Conservation (phyloP, 2,888 invertebrate genomes). For the Cosmia trapezina region DNA sequence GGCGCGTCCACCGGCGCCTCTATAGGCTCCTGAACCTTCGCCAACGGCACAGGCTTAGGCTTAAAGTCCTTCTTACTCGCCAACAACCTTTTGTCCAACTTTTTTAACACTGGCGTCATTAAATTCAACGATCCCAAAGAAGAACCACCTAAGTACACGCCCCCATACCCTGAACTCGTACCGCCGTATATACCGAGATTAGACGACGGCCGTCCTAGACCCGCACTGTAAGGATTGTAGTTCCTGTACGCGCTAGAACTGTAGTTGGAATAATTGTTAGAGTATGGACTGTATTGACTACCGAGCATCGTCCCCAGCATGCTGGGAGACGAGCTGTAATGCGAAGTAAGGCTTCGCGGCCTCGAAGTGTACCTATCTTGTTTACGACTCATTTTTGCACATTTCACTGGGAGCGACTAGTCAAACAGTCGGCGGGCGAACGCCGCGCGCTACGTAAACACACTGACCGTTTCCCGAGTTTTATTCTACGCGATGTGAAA, state of each 20-base stretch:
- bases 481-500: constrained; percentile 81
- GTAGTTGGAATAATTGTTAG: constrained; percentile 82
- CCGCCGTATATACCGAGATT: constrained; percentile 91
- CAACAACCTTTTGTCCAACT: constrained; percentile 86
- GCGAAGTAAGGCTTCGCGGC: constrained; percentile 83
- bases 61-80: constrained; percentile 89
- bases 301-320: constrained; percentile 84
- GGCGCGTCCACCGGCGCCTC: constrained; percentile 53
- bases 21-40: constrained; percentile 74
- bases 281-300: constrained; percentile 83
- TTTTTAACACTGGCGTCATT: constrained; percentile 89
- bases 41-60: constrained; percentile 83
- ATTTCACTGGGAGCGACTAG: constrained; percentile 72
- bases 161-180: constrained; percentile 92
- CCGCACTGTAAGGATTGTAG: constrained; percentile 86
- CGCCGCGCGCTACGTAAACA: constrained; percentile 81
- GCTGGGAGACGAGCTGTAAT: constrained; percentile 87
- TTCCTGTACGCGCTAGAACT: constrained; percentile 84
- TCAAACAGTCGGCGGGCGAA: constrained; percentile 72
- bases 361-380: constrained; percentile 85
- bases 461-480: constrained; percentile 83
- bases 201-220: constrained; percentile 81
- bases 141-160: constrained; percentile 91
- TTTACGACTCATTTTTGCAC: constrained; percentile 86
- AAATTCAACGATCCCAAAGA: constrained; percentile 90